Base-by-base conservation (phyloP, 2,113 vertebrate genomes). In the Saguinus midas region DNA sequence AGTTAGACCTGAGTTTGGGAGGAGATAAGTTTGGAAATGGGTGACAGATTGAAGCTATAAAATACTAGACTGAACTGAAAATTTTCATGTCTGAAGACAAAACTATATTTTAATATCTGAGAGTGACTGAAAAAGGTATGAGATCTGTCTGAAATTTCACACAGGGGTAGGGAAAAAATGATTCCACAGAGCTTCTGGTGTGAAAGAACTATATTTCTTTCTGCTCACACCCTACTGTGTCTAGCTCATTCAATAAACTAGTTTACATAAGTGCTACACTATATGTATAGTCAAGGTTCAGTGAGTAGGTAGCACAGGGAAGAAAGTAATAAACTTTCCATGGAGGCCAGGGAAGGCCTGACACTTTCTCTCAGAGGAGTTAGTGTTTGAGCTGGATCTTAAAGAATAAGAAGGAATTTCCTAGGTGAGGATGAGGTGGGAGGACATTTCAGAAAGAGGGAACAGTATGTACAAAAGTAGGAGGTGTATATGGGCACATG, bases 201-300 rank as follows among this genome's bases (percentile, higher is more conserved):
- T 97, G 93, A 97, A 98, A 97, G 78, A 97, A 97, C 93, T 91
- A 91, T 80, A 96, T 89, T 96, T 52, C 86, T 96, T 97, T 96
- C 81, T 96, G 85, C 79, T 79, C 89, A 88, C 52, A 87, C 90
- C 61, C 75, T 94, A 93, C 91, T 95, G 73, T 96, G 96, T 93
- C 82, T 83, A 91, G 68, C 90, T 97, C 80, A 96, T 96, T 93
- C 93, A 97, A 83, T 94, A 94, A 96, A 94, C 81, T 91, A 89
- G 91, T 94, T 96, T 95, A 95, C 97, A 40, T 91, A 96, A 97
- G 89, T 82, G 96, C 21, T 27, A 90, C 57, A 87, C 66, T 93
- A 6, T 91, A 91, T 86, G 82, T 91, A 94, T 58, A 91, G 85
- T 86, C 86, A 96, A 86, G 86, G 86, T 96, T 95, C 96, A 93